These are phyloP conservation scores for Apteryx owenii DNA, from an alignment of 2,113 vertebrate genomes.

Conservation along the genomic window DNA sequence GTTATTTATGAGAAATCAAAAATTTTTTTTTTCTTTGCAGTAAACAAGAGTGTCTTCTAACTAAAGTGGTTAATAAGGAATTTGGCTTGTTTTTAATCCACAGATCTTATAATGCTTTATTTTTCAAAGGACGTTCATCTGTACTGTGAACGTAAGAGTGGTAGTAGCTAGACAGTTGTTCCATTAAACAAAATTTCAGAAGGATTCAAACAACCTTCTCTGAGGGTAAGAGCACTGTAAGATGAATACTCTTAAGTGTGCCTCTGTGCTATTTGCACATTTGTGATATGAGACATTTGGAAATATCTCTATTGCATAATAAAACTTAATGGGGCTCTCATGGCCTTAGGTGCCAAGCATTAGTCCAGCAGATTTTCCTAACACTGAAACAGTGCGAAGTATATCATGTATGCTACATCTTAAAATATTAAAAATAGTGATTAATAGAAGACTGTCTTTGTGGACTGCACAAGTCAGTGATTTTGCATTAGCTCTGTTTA, in stretches of 20 bases:
- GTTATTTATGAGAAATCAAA: background rate
- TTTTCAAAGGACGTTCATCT: background rate
- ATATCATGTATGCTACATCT: background rate
- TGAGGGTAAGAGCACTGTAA: background rate
- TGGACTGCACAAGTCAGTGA: background rate
- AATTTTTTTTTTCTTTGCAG: background rate
- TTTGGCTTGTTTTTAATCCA: background rate
- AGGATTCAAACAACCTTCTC: background rate
- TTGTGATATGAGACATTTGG: background rate
- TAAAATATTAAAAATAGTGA: background rate
- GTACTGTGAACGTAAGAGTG: rapidly evolving
- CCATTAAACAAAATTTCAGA: background rate
- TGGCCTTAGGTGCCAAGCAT: background rate
- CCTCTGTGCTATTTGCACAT: background rate
- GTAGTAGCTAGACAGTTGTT: background rate
- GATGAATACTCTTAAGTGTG: background rate
- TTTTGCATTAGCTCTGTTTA: background rate
- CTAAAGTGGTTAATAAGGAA: background rate
- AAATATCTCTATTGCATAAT: background rate
- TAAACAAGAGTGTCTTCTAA: background rate
- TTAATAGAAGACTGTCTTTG: background rate
- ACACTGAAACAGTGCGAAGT: background rate
- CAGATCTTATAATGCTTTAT: background rate
- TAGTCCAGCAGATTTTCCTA: background rate
- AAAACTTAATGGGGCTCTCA: background rate